Percentiles rank a stretch among this genome's conserved stretches.
Evolutionary conservation across 1,140 invertebrate species (phyloP).

Genomic region (Drosophila dunni): DNA sequence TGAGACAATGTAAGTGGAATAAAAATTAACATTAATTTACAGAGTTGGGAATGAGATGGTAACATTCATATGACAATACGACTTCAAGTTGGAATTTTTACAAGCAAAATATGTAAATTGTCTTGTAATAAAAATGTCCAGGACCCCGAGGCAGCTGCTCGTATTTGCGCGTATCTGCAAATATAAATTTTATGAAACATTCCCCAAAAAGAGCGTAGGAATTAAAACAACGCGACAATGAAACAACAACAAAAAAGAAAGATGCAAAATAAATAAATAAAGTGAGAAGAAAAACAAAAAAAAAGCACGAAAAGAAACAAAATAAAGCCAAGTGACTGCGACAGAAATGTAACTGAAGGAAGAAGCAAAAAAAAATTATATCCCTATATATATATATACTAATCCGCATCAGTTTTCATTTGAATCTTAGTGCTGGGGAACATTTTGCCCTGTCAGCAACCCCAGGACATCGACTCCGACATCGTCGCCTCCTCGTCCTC

Average conservation of each 20-base stretch:
- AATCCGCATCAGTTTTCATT: conserved; percentile 84
- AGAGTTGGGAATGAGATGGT: conserved; percentile 17
- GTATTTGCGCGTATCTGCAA: conserved; percentile 60
- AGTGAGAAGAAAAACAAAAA: conserved; percentile 60
- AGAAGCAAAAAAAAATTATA: conserved; percentile 69
- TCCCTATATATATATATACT: conserved; percentile 84
- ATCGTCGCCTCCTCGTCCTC: conserved; percentile 16
- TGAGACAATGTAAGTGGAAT: conserved; percentile 63
- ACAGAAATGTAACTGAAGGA: conserved; percentile 40
- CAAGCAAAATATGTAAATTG: conserved; percentile 83
- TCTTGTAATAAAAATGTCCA: conserved; percentile 81
- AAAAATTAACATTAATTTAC: conserved; percentile 82
- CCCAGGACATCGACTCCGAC: conserved; percentile 56
- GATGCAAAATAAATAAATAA: conserved; percentile 67
- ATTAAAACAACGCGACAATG: conserved; percentile 68
- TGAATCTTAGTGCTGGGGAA: conserved; percentile 58
- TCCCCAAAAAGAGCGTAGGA: conserved; percentile 59
- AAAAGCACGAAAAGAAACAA: conserved; percentile 36
- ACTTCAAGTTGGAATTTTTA: conserved; percentile 68
- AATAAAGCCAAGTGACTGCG: conserved; percentile 50
- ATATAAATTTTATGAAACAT: conserved; percentile 84
- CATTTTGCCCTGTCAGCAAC: conserved; percentile 47
- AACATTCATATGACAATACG: conserved; percentile 69
- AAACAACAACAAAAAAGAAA: conserved; percentile 36
- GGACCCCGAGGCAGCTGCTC: conserved; percentile 18